A percentile compares a stretch with the other conserved stretches of the same genome.
Conservation (phyloP, 2,113 vertebrate genomes). For the Alectura lathami region DNA sequence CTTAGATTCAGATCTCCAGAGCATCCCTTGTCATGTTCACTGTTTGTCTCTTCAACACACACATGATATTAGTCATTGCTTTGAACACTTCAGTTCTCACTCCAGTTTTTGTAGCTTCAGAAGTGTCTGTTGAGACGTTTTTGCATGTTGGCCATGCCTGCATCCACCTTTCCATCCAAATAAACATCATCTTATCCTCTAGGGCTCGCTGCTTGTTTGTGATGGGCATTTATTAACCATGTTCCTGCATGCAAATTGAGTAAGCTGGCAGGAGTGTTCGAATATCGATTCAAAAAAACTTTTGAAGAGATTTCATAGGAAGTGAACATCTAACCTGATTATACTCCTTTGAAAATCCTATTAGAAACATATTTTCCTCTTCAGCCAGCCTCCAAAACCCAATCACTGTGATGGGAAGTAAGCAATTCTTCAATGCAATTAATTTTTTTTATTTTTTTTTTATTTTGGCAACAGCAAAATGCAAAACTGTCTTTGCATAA, state of each 20-base stretch:
- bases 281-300: slow-evolving; percentile 38
- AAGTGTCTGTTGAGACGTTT: not conserved
- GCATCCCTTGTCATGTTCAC: not conserved
- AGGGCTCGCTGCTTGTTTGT: not conserved
- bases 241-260: slow-evolving; percentile 19
- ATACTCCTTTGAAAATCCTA: slow-evolving; percentile 38
- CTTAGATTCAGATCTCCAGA: not conserved
- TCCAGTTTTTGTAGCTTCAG: not conserved
- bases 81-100: not conserved
- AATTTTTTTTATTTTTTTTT: no score
- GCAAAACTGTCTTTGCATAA: not conserved
- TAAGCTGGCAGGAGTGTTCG: not conserved
- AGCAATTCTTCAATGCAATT: not conserved
- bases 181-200: not conserved
- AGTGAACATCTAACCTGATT: slow-evolving; percentile 27
- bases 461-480: not conserved
- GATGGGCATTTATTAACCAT: slow-evolving; percentile 9
- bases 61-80: not conserved
- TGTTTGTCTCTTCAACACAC: not conserved
- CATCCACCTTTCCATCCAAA: slow-evolving; percentile 9
- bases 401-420: not conserved
- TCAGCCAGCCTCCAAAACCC: not conserved
- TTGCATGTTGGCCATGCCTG: not conserved
- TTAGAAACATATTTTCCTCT: slow-evolving; percentile 41
- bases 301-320: slow-evolving; percentile 39